Evolutionary conservation across 2,888 invertebrate species (phyloP), one percentile per base, ranked within the genome.

Genomic region (Hirudinaria manillensis): DNA sequence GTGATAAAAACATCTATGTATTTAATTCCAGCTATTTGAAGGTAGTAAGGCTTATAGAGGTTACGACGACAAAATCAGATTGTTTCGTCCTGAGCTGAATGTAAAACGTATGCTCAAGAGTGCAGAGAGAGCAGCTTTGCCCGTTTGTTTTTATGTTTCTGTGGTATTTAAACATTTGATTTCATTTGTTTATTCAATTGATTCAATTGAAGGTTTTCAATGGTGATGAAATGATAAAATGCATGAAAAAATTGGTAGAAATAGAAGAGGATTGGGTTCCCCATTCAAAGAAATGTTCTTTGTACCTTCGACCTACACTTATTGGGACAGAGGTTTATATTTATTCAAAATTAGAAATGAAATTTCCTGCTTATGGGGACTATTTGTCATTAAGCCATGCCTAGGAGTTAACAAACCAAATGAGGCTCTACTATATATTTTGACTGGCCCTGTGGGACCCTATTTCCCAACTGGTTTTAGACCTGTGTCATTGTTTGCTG

Each of bases 261-360:
- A 90, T 99, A 79, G 99, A 99, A 85, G 92, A 93, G 82, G 96
- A 96, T 86, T 99, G 98, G 98, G 95, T 99, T 13, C 99, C 99
- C 10, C 91, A 93, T 85, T 80, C 81, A 13, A 91, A 92, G 82
- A 89, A 91, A 53, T 89, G 92, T 56, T 94, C 96, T 81, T 89
- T 99, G 56, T 99, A 99, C 84, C 90, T 99, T 80, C 89, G 99
- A 81, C 99, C 99, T 38, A 95, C 97, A 16, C 87, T 96, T 74
- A 97, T 99, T 82, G 98, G 93, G 77, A 94, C 93, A 77, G 99
- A 99, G 88, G 97, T 97, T 87, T 90, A 56, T 32, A 29, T 36
- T 38, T 38, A 16, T 51, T 32, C 19, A 71, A 24, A 36, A 36
- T 51, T 27, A 21, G n/a, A 36, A 71, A 7, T n/a, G 21, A 32